A percentile compares a stretch with the other conserved stretches of the same genome.
Conservation (phyloP, 1,140 invertebrate genomes). For the Aethina tumida region DNA sequence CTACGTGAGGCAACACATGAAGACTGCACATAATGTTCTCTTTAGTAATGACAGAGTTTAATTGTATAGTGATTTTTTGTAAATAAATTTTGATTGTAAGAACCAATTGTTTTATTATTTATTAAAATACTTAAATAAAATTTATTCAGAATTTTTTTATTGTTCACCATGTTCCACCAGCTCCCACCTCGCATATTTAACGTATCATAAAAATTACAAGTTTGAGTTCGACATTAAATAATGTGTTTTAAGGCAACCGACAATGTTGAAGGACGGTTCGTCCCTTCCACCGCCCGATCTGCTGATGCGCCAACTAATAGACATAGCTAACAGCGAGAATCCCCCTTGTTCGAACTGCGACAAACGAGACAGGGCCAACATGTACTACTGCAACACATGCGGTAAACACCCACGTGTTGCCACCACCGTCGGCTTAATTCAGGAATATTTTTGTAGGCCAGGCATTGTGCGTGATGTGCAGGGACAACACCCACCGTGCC, state of each 20-base stretch:
- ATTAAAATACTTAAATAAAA: neutral
- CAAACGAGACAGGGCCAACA: slow-evolving; percentile 51
- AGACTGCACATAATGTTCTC: slow-evolving; percentile 21
- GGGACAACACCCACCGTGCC: slow-evolving; percentile 59
- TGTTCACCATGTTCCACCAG: too few species aligned
- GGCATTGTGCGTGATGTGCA: slow-evolving; percentile 55
- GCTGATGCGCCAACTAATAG: slow-evolving; percentile 52
- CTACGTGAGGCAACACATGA: slow-evolving; percentile 26
- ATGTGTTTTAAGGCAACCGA: slow-evolving; percentile 46
- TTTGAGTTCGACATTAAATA: slow-evolving; percentile 4
- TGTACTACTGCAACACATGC: slow-evolving; percentile 62
- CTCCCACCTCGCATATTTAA: too few species aligned
- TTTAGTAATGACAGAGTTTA: too few species aligned
- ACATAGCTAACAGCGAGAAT: slow-evolving; percentile 54
- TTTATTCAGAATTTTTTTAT: slow-evolving; percentile 1
- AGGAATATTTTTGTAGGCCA: slow-evolving; percentile 43
- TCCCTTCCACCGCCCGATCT: slow-evolving; percentile 50
- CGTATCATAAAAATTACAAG: neutral
- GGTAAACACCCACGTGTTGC: slow-evolving; percentile 39
- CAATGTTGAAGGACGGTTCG: slow-evolving; percentile 47
- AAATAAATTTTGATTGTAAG: too few species aligned
- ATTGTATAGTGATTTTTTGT: too few species aligned
- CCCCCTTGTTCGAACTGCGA: slow-evolving; percentile 62
- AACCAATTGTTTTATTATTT: neutral
- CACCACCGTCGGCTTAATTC: neutral